Evolutionary conservation across 30 jellyfish, hydroid and myxozoan species (phyloP), one percentile per base, ranked within the genome.

Genomic region (Nemopilema nomurai): DNA sequence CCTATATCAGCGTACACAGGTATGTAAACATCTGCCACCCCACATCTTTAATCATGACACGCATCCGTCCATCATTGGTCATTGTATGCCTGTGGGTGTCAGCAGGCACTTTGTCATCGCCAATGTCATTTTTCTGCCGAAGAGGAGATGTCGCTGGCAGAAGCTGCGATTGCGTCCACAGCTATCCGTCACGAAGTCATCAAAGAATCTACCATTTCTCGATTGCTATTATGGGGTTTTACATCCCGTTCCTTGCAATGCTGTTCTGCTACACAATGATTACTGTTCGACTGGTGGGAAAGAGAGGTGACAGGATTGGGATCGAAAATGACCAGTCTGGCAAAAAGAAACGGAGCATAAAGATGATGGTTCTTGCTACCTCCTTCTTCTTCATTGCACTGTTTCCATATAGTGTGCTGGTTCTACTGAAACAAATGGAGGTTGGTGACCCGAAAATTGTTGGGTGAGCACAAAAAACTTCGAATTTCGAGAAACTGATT

Each of bases 331-430:
- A 78, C 24, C 32, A n/a, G 22, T 50, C 92, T 17, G 90, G 90
- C 62, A 57, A 49, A 28, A 83, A 69, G 57, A 68, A 28, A 24
- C 52, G 69, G 49, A 75, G 78, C 53, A 71, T 71, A 13, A 68
- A 69, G 53, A 83, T 83, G 92, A 50, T 83, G 86, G 28, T 83
- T 9, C 18, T 72, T 51, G 86, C 92, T 13, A 83, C 92, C 1
- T 20, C 79, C 13, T 71, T 83, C 24, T 83, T 83, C 86, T 69
- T 83, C 51, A 31, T 83, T 0, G 31, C 86, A 0, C 70, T 87
- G 92, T 49, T 69, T 27, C 92, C 92, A 1, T 83, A 69, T 23
- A 57, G 50, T 24, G 71, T 83, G 0, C 50, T 83, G 52, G 69
- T 69, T 32, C 31, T 83, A 16, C 23, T 83, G 18, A 83, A 83